phyloP scores from a whole-genome alignment of 2,113 vertebrate genomes.

The Bucco capensis region DNA sequence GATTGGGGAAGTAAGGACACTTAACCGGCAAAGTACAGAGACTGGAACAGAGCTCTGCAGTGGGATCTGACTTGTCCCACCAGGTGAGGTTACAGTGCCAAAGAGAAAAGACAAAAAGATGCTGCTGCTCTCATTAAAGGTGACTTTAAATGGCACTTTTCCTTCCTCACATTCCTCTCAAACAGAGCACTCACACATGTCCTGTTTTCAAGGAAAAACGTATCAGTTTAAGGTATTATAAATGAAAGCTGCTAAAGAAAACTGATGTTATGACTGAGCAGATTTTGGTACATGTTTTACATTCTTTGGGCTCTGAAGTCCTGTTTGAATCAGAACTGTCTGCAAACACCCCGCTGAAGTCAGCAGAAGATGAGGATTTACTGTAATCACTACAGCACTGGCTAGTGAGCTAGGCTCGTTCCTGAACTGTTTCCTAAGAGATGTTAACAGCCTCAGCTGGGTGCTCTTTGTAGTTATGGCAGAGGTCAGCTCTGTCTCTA shows the following conservation, averaged over 20 bases:
- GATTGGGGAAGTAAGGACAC: neutral
- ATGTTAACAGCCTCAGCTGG: conserved; percentile 57
- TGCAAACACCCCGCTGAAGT: conserved; percentile 54
- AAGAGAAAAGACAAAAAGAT: neutral
- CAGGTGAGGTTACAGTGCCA: neutral
- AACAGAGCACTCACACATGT: neutral
- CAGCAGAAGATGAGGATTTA: conserved; percentile 64
- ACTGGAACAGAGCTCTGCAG: neutral
- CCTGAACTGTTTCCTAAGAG: conserved; percentile 63
- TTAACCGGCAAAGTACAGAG: neutral
- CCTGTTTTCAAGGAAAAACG: neutral
- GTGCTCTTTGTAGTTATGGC: conserved; percentile 61
- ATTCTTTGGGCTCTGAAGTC: neutral
- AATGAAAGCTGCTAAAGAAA: conserved; percentile 6
- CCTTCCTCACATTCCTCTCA: neutral
- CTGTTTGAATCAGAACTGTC: neutral
- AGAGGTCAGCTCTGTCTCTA: conserved; percentile 60
- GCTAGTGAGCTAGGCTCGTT: conserved; percentile 29
- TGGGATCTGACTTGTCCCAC: neutral
- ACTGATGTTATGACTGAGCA: neutral
- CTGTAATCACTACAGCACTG: conserved; percentile 42
- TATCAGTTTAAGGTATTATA: neutral
- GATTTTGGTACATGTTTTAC: conserved; percentile 1
- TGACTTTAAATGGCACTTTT: neutral
- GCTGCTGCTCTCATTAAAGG: neutral